A percentile compares a stretch with the other conserved stretches of the same genome.
phyloP scores from a whole-genome alignment of 2,797 vertebrate species.

The Argyrosomus regius region DNA sequence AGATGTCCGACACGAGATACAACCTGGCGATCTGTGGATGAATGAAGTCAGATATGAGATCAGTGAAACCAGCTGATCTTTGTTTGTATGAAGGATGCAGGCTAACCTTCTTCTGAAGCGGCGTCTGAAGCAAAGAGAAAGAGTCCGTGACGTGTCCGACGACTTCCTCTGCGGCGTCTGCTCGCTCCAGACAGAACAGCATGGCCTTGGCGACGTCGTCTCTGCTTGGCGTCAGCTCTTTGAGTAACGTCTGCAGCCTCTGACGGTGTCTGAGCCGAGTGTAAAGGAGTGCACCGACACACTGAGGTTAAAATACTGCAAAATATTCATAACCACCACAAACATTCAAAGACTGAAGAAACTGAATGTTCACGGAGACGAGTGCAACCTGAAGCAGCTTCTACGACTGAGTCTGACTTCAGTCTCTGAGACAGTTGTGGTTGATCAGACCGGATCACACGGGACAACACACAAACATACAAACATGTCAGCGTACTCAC shows the following conservation, averaged over 20 bases:
- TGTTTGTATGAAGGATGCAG: background rate
- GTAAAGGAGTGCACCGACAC: background rate
- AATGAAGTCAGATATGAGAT: background rate
- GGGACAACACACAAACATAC: background rate
- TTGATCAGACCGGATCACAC: too few species aligned
- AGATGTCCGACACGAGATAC: slow-evolving; percentile 88
- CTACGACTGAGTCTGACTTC: too few species aligned
- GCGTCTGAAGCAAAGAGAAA: slow-evolving; percentile 82
- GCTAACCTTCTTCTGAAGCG: slow-evolving; percentile 86
- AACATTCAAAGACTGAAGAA: too few species aligned
- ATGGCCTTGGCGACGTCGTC: slow-evolving; percentile 82
- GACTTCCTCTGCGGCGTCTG: slow-evolving; percentile 88
- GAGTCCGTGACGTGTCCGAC: slow-evolving; percentile 85
- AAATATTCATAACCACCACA: too few species aligned
- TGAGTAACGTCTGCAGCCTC: slow-evolving; percentile 81
- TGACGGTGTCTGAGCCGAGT: slow-evolving; percentile 79
- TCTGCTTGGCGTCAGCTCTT: slow-evolving; percentile 81
- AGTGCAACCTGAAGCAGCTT: too few species aligned
- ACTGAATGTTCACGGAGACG: too few species aligned
- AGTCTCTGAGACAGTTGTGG: too few species aligned
- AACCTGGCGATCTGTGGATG: slow-evolving; percentile 83
- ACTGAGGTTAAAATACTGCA: background rate
- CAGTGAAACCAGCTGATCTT: background rate
- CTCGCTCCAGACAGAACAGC: slow-evolving; percentile 87
- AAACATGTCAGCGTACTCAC: slow-evolving; percentile 67